These are phyloP conservation scores for Meandrusa payeni DNA, from an alignment of 2,888 invertebrate genomes.

Conservation along the genomic window DNA sequence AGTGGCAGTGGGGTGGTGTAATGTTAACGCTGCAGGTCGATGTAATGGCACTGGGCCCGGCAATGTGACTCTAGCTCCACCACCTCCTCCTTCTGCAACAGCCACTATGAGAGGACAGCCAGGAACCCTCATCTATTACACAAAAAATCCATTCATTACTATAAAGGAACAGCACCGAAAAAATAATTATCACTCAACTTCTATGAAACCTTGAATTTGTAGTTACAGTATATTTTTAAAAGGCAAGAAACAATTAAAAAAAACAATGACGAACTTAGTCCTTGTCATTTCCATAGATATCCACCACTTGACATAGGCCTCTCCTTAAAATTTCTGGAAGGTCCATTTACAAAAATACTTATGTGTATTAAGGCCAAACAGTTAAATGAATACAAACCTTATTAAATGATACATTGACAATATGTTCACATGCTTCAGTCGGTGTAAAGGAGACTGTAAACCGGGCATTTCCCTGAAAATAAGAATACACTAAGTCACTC, in stretches of 20 bases:
- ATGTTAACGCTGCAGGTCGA: constrained; percentile 85
- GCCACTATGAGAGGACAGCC: constrained; percentile 95
- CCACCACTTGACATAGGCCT: too few species aligned
- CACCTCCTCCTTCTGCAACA: constrained; percentile 81
- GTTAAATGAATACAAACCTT: too few species aligned
- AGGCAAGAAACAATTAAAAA: too few species aligned
- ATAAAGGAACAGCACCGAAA: too few species aligned
- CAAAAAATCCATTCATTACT: not conserved
- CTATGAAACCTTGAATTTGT: too few species aligned
- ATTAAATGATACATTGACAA: constrained; percentile 98
- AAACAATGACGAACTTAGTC: too few species aligned
- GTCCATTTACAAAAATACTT: too few species aligned
- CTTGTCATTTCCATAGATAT: too few species aligned
- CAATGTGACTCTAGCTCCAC: constrained; percentile 85
- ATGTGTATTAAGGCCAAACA: too few species aligned
- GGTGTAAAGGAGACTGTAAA: constrained; percentile 99
- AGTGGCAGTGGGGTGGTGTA: constrained; percentile 92
- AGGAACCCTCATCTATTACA: constrained; percentile 82
- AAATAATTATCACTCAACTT: too few species aligned
- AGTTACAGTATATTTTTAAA: too few species aligned
- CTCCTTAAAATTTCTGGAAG: too few species aligned
- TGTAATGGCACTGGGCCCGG: constrained; percentile 87
- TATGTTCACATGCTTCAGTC: constrained; percentile 95
- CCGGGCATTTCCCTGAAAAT: constrained; percentile 79
- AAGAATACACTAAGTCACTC: constrained; percentile 24